These are phyloP conservation scores for Venusia cambrica DNA, from an alignment of 2,888 invertebrate species.

Conservation along the genomic window DNA sequence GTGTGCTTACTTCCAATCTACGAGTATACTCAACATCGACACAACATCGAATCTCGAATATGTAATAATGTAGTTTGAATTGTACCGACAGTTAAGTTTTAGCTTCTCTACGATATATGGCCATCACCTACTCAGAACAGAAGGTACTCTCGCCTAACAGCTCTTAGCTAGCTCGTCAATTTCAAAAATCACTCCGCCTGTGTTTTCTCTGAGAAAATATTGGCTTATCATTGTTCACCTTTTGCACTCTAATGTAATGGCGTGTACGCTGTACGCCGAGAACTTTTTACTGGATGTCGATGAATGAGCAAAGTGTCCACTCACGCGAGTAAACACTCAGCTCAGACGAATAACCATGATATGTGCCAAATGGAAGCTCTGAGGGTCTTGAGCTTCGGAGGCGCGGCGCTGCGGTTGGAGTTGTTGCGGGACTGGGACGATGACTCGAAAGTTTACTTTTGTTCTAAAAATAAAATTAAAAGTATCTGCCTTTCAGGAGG, in stretches of 20 bases:
- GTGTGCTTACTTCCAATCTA: too few species aligned
- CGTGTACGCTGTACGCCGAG: slow-evolving; percentile 8
- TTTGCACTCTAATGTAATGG: slow-evolving; percentile 26
- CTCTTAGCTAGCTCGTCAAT: slow-evolving; percentile 6
- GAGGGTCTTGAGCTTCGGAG: not conserved
- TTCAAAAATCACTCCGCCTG: slow-evolving; percentile 12
- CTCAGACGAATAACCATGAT: slow-evolving; percentile 30
- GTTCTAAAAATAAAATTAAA: too few species aligned
- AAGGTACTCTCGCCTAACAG: too few species aligned
- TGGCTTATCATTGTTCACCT: slow-evolving; percentile 29
- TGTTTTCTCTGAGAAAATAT: slow-evolving; percentile 25
- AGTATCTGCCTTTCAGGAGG: too few species aligned
- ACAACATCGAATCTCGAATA: too few species aligned
- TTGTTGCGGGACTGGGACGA: not conserved
- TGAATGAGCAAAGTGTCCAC: slow-evolving; percentile 24
- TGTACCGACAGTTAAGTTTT: too few species aligned
- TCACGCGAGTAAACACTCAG: slow-evolving; percentile 27
- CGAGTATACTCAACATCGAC: too few species aligned
- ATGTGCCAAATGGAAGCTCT: slow-evolving; percentile 35
- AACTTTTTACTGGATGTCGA: slow-evolving; percentile 18
- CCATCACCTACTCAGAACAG: too few species aligned
- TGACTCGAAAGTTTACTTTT: slow-evolving; percentile 2
- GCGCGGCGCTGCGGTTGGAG: not conserved
- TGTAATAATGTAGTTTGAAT: too few species aligned
- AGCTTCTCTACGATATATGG: too few species aligned